Evolutionary conservation across 2,113 vertebrate species (phyloP).

Genomic region (Mystacornis crossleyi): DNA sequence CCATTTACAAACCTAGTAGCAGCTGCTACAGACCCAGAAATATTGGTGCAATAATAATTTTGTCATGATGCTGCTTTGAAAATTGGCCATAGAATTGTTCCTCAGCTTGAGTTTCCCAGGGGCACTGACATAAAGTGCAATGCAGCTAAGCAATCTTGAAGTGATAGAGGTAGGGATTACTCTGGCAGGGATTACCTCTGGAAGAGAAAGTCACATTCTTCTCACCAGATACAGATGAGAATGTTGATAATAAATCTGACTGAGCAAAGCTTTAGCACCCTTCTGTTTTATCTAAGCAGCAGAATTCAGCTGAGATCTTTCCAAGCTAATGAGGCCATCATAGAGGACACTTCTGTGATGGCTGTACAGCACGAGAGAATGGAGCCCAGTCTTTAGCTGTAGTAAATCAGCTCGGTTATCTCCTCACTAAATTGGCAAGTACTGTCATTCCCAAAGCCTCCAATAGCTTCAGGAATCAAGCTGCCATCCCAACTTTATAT

Average conservation of each 20-base stretch:
- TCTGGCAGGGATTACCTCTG: conserved; percentile 10
- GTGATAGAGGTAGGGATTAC: conserved; percentile 22
- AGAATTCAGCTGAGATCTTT: background rate
- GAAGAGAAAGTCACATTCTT: background rate
- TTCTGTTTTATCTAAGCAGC: conserved; percentile 14
- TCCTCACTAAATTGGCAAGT: background rate
- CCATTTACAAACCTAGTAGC: background rate
- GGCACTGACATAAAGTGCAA: background rate
- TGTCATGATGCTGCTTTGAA: background rate
- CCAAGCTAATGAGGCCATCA: background rate
- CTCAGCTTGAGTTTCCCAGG: conserved; percentile 1
- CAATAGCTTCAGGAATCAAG: conserved; percentile 25
- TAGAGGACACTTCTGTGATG: background rate
- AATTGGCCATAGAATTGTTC: conserved; percentile 1
- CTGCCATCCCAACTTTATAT: background rate
- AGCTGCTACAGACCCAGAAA: background rate
- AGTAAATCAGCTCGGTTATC: conserved; percentile 25
- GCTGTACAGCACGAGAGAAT: background rate
- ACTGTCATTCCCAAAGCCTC: conserved; percentile 8
- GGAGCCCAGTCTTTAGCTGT: background rate
- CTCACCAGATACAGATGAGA: background rate
- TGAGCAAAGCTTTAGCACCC: background rate
- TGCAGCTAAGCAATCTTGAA: background rate
- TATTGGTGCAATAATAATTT: conserved; percentile 28
- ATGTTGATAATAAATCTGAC: conserved; percentile 43